A percentile compares a stretch with the other conserved stretches of the same genome.
These are phyloP conservation scores for Antigone vipio DNA, from an alignment of 2,113 vertebrate genomes.

Conservation along the genomic window DNA sequence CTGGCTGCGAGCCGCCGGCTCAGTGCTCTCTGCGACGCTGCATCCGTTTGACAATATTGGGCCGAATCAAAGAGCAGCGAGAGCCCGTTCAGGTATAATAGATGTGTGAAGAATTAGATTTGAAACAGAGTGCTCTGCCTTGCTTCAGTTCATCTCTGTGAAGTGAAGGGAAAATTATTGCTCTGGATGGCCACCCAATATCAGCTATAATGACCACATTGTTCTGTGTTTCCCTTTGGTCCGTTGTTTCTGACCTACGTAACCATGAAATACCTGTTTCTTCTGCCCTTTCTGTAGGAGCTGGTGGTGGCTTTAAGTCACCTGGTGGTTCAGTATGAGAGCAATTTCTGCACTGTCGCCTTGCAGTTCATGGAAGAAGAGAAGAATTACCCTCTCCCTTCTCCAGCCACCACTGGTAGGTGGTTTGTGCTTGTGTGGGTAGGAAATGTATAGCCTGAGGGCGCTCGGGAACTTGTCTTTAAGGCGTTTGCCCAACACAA, in stretches of 20 bases:
- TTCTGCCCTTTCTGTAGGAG: constrained; percentile 76
- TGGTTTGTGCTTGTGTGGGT: background rate
- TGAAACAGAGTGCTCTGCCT: background rate
- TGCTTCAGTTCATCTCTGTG: background rate
- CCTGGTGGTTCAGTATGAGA: constrained; percentile 95
- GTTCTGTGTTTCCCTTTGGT: background rate
- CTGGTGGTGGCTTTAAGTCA: constrained; percentile 97
- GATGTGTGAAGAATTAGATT: background rate
- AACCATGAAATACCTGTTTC: background rate
- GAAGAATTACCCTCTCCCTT: constrained; percentile 91
- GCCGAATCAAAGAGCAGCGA: background rate
- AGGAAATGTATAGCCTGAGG: background rate
- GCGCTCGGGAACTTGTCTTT: background rate
- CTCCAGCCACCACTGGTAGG: constrained; percentile 87
- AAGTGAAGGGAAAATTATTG: background rate
- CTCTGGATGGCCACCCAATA: background rate
- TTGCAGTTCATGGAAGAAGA: constrained; percentile 99
- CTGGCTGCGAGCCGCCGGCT: background rate
- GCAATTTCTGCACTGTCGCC: constrained; percentile 97
- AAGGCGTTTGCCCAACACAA: background rate
- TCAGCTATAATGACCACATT: accelerated
- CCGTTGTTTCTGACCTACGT: background rate
- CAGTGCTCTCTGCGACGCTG: background rate
- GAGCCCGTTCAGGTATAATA: background rate
- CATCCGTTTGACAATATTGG: background rate